phyloP scores from a whole-genome alignment of 1,140 invertebrate species.

The Drosophila arizonae region DNA sequence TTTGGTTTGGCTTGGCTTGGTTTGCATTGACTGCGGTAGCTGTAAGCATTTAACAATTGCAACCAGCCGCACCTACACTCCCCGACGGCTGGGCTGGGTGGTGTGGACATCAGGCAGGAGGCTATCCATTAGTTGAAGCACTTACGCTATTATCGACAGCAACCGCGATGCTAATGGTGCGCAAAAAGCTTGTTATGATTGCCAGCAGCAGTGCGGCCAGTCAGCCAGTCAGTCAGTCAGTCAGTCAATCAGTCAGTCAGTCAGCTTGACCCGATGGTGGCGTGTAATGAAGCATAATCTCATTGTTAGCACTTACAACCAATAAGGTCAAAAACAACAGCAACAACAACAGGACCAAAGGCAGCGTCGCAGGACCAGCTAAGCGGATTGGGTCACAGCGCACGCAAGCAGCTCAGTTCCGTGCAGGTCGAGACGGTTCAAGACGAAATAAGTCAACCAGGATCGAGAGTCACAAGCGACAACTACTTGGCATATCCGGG shows the following conservation, averaged over 20 bases:
- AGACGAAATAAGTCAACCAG: constrained; percentile 32
- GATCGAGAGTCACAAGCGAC: constrained; percentile 48
- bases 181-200: constrained; percentile 78
- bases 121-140: constrained; percentile 74
- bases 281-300: constrained; percentile 79
- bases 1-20: background rate
- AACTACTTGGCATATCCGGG: constrained; percentile 76
- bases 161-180: constrained; percentile 71
- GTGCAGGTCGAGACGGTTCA: background rate
- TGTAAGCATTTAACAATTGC: constrained; percentile 62
- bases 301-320: constrained; percentile 77
- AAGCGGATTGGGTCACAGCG: constrained; percentile 71
- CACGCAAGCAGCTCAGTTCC: constrained; percentile 27
- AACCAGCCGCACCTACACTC: constrained; percentile 1
- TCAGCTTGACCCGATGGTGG: constrained; percentile 32
- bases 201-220: constrained; percentile 39
- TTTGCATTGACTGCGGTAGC: constrained; percentile 6
- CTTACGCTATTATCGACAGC: constrained; percentile 71
- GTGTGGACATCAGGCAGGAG: constrained; percentile 32
- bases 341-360: constrained; percentile 10
- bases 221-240: constrained; percentile 6
- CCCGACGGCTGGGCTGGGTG: constrained; percentile 1
- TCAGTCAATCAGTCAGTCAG: background rate
- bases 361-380: constrained; percentile 34
- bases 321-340: constrained; percentile 65